Conservation (phyloP, 2,888 invertebrate genomes). For the Lasioglossum vierecki region DNA sequence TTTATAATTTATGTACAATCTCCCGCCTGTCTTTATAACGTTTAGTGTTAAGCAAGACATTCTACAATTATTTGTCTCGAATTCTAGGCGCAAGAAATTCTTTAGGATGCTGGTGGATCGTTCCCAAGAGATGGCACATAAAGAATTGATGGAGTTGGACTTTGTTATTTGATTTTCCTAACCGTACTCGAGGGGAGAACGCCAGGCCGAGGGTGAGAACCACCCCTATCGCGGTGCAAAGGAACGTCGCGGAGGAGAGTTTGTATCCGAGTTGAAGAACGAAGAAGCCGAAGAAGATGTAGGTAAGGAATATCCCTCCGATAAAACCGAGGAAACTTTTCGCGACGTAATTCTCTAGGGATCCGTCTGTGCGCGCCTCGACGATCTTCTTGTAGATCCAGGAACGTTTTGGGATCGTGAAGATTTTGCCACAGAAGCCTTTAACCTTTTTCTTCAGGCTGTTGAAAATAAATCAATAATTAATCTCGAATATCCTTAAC, state of each 20-base stretch:
- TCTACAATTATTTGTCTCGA: background rate
- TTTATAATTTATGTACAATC: too few relatives aligned
- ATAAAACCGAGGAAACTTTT: constrained; percentile 89
- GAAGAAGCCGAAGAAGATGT: constrained; percentile 88
- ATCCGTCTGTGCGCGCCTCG: constrained; percentile 85
- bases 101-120: background rate
- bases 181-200: constrained; percentile 86
- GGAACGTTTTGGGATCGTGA: constrained; percentile 76
- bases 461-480: constrained; percentile 60
- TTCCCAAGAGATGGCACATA: background rate
- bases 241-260: constrained; percentile 86
- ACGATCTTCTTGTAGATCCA: constrained; percentile 80
- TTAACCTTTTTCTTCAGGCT: constrained; percentile 84
- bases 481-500: background rate
- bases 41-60: background rate
- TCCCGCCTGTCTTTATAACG: background rate
- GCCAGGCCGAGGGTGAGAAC: constrained; percentile 88
- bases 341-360: constrained; percentile 86
- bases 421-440: constrained; percentile 78
- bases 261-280: constrained; percentile 88
- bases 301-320: constrained; percentile 87
- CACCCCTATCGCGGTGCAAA: constrained; percentile 87
- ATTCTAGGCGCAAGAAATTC: background rate
- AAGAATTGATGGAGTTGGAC: background rate
- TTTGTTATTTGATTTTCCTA: constrained; percentile 27